A percentile compares a stretch with the other conserved stretches of the same genome.
Conservation (phyloP, 2,113 vertebrate genomes). For the Panthera tigris region DNA sequence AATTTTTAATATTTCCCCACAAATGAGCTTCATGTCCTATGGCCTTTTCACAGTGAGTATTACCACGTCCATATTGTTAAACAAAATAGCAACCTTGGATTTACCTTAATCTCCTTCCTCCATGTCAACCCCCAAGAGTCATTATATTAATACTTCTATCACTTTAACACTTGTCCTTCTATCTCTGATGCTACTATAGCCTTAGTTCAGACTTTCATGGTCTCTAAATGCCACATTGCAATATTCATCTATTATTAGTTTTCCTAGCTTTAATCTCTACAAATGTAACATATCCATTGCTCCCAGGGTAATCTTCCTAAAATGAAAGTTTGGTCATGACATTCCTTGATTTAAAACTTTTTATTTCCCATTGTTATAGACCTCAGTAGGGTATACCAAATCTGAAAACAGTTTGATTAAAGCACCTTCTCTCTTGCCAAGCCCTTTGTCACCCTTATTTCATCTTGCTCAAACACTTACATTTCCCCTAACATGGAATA, state of each 20-base stretch:
- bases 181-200: background rate
- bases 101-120: background rate
- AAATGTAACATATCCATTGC: background rate
- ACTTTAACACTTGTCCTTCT: background rate
- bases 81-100: background rate
- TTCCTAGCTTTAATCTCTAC: conserved; percentile 4
- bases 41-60: background rate
- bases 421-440: background rate
- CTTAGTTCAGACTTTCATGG: background rate
- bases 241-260: background rate
- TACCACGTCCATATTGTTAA: background rate
- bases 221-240: background rate
- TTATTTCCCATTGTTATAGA: background rate
- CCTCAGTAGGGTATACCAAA: background rate
- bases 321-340: background rate
- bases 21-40: background rate
- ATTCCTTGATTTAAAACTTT: background rate
- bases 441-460: background rate
- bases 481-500: background rate
- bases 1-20: background rate
- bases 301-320: background rate
- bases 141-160: background rate
- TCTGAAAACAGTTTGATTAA: background rate
- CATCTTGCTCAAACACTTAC: background rate
- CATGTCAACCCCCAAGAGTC: background rate